Percentiles rank a stretch among this genome's conserved stretches.
Conservation (phyloP, 2,888 invertebrate genomes). For the Drosophila parthenogenetica region DNA sequence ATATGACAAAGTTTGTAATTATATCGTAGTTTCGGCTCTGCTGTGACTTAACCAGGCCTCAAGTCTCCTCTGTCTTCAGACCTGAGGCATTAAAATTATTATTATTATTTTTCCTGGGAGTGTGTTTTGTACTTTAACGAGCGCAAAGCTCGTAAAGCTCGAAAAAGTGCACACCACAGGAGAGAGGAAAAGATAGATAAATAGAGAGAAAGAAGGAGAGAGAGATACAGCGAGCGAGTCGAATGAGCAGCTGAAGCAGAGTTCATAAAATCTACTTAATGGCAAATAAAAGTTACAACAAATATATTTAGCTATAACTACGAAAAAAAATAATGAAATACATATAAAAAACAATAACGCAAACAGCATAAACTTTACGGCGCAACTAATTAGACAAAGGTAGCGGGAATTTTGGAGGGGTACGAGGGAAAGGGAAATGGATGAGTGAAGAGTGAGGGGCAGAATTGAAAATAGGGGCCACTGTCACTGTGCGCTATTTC, state of each 20-base stretch:
- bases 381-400: slow-evolving; percentile 70
- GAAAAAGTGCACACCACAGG: slow-evolving; percentile 18
- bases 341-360: slow-evolving; percentile 63
- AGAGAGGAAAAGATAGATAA: not conserved
- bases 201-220: not conserved
- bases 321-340: slow-evolving; percentile 34
- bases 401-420: not conserved
- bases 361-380: slow-evolving; percentile 71
- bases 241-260: slow-evolving; percentile 10
- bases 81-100: slow-evolving; percentile 62
- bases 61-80: slow-evolving; percentile 15
- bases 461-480: not conserved
- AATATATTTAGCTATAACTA: slow-evolving; percentile 59
- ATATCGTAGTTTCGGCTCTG: slow-evolving; percentile 48
- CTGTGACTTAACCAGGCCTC: slow-evolving; percentile 29
- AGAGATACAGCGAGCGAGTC: not conserved
- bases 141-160: slow-evolving; percentile 65
- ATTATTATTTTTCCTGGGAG: slow-evolving; percentile 70
- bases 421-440: not conserved
- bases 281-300: slow-evolving; percentile 76
- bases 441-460: not conserved
- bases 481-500: not conserved
- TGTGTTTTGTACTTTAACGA: slow-evolving; percentile 60
- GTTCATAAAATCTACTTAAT: slow-evolving; percentile 76
- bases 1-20: slow-evolving; percentile 77